These are phyloP conservation scores for Menidia beryllina DNA, from an alignment of 2,113 vertebrate species.

Conservation along the genomic window DNA sequence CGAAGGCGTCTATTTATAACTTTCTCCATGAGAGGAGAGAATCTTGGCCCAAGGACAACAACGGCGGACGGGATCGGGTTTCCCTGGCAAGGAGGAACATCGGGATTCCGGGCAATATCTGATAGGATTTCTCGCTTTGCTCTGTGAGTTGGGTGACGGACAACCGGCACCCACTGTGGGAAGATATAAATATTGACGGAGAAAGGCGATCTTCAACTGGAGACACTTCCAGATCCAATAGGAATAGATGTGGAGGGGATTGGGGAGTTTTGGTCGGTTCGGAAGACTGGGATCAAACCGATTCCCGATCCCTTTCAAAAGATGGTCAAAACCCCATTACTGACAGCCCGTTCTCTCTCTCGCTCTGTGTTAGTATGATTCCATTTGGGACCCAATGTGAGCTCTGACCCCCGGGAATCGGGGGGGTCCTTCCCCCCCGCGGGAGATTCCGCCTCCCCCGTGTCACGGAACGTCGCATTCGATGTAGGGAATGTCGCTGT, in stretches of 20 bases:
- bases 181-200: slow-evolving; percentile 33
- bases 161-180: slow-evolving; percentile 19
- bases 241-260: slow-evolving; percentile 30
- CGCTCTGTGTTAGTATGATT: slow-evolving; percentile 25
- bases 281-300: slow-evolving; percentile 42
- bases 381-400: too few species aligned
- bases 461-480: slow-evolving; percentile 89
- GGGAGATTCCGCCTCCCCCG: rapidly evolving
- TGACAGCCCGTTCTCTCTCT: slow-evolving; percentile 25
- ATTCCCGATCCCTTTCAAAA: slow-evolving; percentile 51
- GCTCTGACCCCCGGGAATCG: neutral
- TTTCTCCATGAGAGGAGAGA: slow-evolving; percentile 39
- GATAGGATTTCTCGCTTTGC: slow-evolving; percentile 29
- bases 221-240: slow-evolving; percentile 10
- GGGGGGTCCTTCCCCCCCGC: neutral
- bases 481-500: slow-evolving; percentile 94
- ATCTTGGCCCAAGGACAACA: slow-evolving; percentile 41
- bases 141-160: slow-evolving; percentile 4
- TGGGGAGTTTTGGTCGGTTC: slow-evolving; percentile 30
- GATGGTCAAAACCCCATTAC: slow-evolving; percentile 43
- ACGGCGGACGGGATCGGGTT: slow-evolving; percentile 32
- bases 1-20: slow-evolving; percentile 66
- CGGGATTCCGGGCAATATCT: slow-evolving; percentile 35
- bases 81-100: slow-evolving; percentile 35
- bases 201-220: slow-evolving; percentile 29